Evolutionary conservation across 2,797 vertebrate genomes (phyloP).

Genomic region (Hephaestus fuliginosus): DNA sequence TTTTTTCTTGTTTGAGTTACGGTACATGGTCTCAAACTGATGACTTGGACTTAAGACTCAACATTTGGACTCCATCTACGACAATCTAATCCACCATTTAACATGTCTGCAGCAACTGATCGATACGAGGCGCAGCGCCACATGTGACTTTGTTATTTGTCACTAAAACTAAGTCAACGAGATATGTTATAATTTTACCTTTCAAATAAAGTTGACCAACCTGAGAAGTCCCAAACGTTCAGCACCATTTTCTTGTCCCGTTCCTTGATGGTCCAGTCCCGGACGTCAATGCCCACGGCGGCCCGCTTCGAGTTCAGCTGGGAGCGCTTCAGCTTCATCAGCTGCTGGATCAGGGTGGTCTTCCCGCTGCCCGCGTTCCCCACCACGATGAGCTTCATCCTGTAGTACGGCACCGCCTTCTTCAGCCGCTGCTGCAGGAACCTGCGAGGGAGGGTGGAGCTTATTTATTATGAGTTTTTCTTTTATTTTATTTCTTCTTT

Average conservation of each 20-base stretch:
- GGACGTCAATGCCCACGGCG: constrained; percentile 88
- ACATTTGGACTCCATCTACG: neutral
- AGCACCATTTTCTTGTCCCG: constrained; percentile 91
- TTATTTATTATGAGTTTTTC: neutral
- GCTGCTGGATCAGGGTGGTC: constrained; percentile 91
- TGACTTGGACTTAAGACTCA: neutral
- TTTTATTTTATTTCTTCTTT: neutral
- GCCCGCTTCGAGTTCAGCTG: constrained; percentile 74
- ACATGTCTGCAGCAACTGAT: neutral
- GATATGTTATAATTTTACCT: neutral
- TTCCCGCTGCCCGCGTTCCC: constrained; percentile 94
- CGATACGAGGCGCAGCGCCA: neutral
- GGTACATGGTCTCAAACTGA: neutral
- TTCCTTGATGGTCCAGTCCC: constrained; percentile 91
- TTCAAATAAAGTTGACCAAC: constrained; percentile 75
- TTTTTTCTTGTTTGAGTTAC: neutral
- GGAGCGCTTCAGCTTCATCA: constrained; percentile 90
- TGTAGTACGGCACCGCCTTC: constrained; percentile 95
- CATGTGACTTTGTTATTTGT: neutral
- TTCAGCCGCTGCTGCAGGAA: constrained; percentile 97
- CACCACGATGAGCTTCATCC: constrained; percentile 97
- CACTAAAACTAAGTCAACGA: neutral
- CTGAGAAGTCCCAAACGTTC: constrained; percentile 98
- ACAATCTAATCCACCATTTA: neutral
- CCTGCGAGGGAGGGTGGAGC: constrained; percentile 73